Conservation (phyloP, 1,140 invertebrate species). For the Diachasmimorpha longicaudata region DNA sequence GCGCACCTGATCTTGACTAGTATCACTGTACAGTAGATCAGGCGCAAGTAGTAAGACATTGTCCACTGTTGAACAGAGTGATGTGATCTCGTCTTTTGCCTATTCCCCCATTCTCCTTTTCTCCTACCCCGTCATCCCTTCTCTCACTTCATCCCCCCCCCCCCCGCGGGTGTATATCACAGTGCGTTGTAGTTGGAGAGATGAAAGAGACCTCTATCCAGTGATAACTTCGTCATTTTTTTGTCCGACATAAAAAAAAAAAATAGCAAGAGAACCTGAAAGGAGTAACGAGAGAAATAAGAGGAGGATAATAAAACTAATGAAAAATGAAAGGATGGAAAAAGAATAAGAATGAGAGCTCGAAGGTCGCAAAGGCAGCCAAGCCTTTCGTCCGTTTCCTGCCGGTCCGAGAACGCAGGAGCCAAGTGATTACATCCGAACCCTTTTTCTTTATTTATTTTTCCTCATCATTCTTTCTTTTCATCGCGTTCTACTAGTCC, state of each 20-base stretch:
- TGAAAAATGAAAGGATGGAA: slow-evolving; percentile 1
- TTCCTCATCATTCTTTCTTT: slow-evolving; percentile 15
- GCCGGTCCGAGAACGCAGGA: slow-evolving; percentile 33
- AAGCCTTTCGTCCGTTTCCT: slow-evolving; percentile 32
- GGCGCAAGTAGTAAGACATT: neutral
- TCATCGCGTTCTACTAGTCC: slow-evolving; percentile 7
- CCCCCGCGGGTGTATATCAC: neutral
- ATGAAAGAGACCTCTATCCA: neutral
- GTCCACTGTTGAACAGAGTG: neutral
- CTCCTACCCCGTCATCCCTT: neutral
- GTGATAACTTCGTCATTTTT: neutral
- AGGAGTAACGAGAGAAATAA: neutral
- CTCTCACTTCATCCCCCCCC: neutral
- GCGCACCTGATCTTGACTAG: neutral
- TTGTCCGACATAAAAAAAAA: neutral
- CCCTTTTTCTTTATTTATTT: slow-evolving; percentile 21
- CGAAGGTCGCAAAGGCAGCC: slow-evolving; percentile 30
- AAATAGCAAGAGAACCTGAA: neutral
- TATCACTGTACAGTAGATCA: neutral
- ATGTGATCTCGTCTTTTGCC: neutral
- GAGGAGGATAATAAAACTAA: neutral
- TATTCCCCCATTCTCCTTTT: neutral
- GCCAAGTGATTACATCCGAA: slow-evolving; percentile 45
- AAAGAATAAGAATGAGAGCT: slow-evolving; percentile 13
- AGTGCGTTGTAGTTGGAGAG: neutral